A percentile compares a stretch with the other conserved stretches of the same genome.
These are phyloP conservation scores for Alentia gelatinosa DNA, from an alignment of 2,888 invertebrate species.

Conservation along the genomic window DNA sequence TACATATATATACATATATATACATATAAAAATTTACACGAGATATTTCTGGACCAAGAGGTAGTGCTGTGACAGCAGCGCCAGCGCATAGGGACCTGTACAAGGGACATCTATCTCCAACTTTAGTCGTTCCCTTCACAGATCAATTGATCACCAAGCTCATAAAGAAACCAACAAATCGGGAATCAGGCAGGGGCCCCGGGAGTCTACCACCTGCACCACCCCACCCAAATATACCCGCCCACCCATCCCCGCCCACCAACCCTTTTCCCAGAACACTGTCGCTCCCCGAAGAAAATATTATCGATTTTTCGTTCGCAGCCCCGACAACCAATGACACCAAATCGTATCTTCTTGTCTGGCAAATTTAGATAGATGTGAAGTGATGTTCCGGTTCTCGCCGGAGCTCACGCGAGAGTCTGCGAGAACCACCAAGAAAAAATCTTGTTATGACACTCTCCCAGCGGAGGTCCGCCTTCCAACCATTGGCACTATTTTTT, in stretches of 20 bases:
- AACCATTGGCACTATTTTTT: not conserved
- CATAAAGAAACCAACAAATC: slow-evolving; percentile 42
- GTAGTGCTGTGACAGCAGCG: not conserved
- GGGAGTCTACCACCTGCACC: not conserved
- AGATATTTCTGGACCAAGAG: too few species aligned
- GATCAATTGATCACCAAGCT: slow-evolving; percentile 20
- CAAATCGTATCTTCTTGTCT: slow-evolving; percentile 38
- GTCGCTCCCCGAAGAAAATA: slow-evolving; percentile 7
- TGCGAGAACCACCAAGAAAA: not conserved
- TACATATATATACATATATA: not conserved
- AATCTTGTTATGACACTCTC: slow-evolving; percentile 28
- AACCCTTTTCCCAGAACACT: too few species aligned
- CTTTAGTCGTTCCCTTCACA: not conserved
- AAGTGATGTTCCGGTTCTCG: not conserved
- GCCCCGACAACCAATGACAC: slow-evolving; percentile 14
- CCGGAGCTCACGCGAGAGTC: not conserved
- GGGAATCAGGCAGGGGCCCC: not conserved
- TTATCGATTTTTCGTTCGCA: slow-evolving; percentile 30
- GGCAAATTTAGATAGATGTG: slow-evolving; percentile 45
- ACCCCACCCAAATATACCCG: not conserved
- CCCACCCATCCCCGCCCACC: not conserved
- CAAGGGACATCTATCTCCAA: not conserved
- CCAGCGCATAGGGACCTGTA: not conserved
- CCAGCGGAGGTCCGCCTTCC: not conserved
- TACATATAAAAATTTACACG: not conserved